Evolutionary conservation across 2,113 vertebrate genomes (phyloP).

Genomic region (Scomber japonicus): DNA sequence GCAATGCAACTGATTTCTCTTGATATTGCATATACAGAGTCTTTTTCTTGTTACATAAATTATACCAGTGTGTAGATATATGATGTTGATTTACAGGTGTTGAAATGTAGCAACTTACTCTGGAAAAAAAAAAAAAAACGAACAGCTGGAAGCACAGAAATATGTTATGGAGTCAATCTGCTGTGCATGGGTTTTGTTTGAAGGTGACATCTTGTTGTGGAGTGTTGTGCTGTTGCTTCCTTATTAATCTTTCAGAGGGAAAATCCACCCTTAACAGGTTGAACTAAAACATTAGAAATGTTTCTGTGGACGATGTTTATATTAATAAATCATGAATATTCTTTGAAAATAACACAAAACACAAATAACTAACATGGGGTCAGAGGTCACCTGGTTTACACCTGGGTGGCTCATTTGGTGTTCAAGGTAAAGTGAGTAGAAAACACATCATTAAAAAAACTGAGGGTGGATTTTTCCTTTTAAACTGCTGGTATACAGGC

Average conservation of each 20-base stretch:
- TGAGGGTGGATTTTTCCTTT: constrained; percentile 27
- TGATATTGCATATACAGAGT: background rate
- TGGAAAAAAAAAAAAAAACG: constrained; percentile 10
- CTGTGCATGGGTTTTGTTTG: constrained; percentile 56
- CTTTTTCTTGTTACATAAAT: background rate
- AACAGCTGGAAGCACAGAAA: constrained; percentile 6
- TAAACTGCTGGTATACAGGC: background rate
- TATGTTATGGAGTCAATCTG: background rate
- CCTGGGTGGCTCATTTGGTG: too few species aligned
- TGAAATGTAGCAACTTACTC: constrained; percentile 15
- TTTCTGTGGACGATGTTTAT: background rate
- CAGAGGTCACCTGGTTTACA: too few species aligned
- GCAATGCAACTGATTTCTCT: background rate
- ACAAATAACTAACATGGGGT: too few species aligned
- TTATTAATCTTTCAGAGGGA: constrained; percentile 17
- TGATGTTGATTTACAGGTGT: too few species aligned
- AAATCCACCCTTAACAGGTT: constrained; percentile 23
- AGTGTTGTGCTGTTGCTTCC: constrained; percentile 33
- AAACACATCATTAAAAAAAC: too few species aligned
- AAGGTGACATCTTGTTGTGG: constrained; percentile 37
- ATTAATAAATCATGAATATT: background rate
- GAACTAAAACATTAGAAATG: background rate
- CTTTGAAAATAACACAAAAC: background rate
- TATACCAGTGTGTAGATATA: background rate
- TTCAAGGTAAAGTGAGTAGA: too few species aligned